These are phyloP conservation scores for Subacronicta megacephala DNA, from an alignment of 2,888 invertebrate genomes.

Conservation along the genomic window DNA sequence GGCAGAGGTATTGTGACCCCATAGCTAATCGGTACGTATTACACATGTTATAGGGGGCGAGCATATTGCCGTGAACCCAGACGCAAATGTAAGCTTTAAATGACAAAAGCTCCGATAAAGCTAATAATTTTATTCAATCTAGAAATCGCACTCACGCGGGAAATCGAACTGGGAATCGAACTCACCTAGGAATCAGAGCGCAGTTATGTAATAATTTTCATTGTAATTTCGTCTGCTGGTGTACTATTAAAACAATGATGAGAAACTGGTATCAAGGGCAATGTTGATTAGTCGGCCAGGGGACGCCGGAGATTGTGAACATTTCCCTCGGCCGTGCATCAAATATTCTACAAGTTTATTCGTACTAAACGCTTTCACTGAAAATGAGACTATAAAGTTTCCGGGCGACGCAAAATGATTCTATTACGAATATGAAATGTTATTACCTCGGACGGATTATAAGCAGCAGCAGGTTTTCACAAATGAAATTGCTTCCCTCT, in stretches of 20 bases:
- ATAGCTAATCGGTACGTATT: too few species aligned
- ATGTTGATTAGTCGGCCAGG: slow-evolving; percentile 72
- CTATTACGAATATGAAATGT: slow-evolving; percentile 90
- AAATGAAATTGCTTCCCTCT: slow-evolving; percentile 89
- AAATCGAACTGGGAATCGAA: too few species aligned
- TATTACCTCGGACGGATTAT: slow-evolving; percentile 89
- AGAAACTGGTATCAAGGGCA: slow-evolving; percentile 65
- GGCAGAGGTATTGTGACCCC: too few species aligned
- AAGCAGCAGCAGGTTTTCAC: slow-evolving; percentile 88
- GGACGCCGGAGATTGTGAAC: slow-evolving; percentile 82
- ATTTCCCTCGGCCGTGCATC: slow-evolving; percentile 78
- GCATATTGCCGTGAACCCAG: too few species aligned
- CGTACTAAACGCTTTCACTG: slow-evolving; percentile 88
- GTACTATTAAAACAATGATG: slow-evolving; percentile 66
- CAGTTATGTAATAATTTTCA: background rate
- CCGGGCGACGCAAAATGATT: slow-evolving; percentile 88
- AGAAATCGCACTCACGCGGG: too few species aligned
- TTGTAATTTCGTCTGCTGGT: slow-evolving; percentile 45
- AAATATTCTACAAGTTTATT: slow-evolving; percentile 88
- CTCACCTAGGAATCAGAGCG: too few species aligned
- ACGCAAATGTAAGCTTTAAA: too few species aligned
- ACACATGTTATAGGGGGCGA: too few species aligned
- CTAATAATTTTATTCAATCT: too few species aligned
- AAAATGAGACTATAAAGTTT: slow-evolving; percentile 90
- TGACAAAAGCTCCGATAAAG: too few species aligned